These are phyloP conservation scores for Plebejus argus DNA, from an alignment of 2,888 invertebrate genomes.

Conservation along the genomic window DNA sequence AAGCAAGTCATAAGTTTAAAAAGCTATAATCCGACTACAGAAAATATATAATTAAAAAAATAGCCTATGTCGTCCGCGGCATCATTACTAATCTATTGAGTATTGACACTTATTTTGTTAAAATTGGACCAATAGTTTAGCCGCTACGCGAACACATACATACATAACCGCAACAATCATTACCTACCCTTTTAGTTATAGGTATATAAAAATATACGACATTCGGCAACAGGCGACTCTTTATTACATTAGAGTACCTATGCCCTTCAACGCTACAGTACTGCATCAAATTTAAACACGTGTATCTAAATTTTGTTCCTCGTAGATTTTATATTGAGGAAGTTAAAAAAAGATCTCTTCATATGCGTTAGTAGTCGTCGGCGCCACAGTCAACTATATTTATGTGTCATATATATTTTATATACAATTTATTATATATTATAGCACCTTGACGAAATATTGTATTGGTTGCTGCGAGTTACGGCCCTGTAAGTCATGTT, in stretches of 20 bases:
- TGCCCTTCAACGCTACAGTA: not conserved
- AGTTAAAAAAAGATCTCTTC: not conserved
- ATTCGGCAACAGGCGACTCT: no score
- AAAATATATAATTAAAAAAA: no score
- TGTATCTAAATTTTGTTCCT: not conserved
- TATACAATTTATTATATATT: not conserved
- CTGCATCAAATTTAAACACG: not conserved
- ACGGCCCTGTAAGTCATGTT: not conserved
- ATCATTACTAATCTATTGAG: no score
- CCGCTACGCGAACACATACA: no score
- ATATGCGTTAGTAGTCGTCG: not conserved
- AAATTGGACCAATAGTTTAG: no score
- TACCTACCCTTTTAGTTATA: no score
- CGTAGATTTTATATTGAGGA: slow-evolving; percentile 12
- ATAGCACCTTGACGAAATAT: not conserved
- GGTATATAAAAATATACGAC: no score
- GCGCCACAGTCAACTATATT: slow-evolving; percentile 1
- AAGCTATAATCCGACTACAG: no score
- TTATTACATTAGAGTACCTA: not conserved
- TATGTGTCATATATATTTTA: slow-evolving; percentile 16
- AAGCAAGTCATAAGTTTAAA: no score
- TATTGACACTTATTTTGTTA: no score
- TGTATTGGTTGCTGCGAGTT: not conserved
- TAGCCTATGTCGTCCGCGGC: no score
- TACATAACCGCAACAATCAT: no score